Conservation (phyloP, 2,113 vertebrate genomes). For the Rhineura floridana region DNA sequence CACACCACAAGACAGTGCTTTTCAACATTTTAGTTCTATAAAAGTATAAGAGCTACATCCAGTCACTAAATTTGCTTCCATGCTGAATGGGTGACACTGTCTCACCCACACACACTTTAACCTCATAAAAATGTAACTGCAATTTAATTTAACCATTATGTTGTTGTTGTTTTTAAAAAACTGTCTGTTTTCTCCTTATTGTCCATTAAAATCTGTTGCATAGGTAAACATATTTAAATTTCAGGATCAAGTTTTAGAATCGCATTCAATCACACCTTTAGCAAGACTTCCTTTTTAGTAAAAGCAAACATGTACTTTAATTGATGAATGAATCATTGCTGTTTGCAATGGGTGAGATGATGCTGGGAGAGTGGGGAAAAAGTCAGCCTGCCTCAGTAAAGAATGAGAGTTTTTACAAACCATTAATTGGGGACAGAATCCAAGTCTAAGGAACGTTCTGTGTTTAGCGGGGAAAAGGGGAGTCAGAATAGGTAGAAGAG, state of each 20-base stretch:
- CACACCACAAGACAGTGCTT: not conserved
- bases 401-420: not conserved
- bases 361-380: not conserved
- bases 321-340: no score
- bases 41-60: not conserved
- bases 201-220: not conserved
- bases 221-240: not conserved
- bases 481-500: not conserved
- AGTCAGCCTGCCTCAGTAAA: not conserved
- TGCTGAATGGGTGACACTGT: not conserved
- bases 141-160: no score
- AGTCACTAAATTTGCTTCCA: not conserved
- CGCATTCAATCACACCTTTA: not conserved
- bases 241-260: not conserved
- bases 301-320: not conserved
- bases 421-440: not conserved
- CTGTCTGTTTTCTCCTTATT: not conserved
- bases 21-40: not conserved
- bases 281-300: not conserved
- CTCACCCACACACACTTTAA: not conserved
- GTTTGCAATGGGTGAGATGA: not conserved
- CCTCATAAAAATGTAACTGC: not conserved
- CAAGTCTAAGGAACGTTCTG: not conserved
- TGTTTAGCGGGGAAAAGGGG: no score
- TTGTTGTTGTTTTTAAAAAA: not conserved